Conservation (phyloP, 2,888 invertebrate species). For the Crematogaster levior region DNA sequence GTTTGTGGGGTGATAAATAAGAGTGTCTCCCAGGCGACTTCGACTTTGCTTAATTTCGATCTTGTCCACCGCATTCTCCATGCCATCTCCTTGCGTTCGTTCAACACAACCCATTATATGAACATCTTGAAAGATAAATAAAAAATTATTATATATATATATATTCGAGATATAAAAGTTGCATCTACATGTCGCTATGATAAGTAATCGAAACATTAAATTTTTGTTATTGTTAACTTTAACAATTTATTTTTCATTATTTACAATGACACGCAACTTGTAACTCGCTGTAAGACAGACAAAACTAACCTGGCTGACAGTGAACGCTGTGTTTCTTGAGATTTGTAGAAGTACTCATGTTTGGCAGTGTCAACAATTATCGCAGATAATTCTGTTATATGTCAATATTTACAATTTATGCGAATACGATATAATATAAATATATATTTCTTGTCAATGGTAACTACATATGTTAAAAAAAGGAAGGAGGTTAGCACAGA, state of each 20-base stretch:
- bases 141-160: no score
- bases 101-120: slow-evolving; percentile 76
- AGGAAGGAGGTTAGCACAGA: neutral
- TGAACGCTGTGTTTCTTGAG: slow-evolving; percentile 22
- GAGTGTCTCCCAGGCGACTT: slow-evolving; percentile 81
- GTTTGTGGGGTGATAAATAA: slow-evolving; percentile 85
- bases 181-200: neutral
- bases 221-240: neutral
- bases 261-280: neutral
- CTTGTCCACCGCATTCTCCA: slow-evolving; percentile 87
- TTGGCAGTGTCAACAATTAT: slow-evolving; percentile 30
- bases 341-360: slow-evolving; percentile 24
- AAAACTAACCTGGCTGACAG: slow-evolving; percentile 43
- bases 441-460: neutral
- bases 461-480: neutral
- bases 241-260: neutral
- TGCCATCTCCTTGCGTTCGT: slow-evolving; percentile 92
- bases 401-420: slow-evolving; percentile 2
- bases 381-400: neutral
- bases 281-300: neutral
- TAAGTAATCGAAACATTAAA: neutral
- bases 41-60: slow-evolving; percentile 76
- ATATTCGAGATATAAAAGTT: neutral
- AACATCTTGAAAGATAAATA: slow-evolving; percentile 70
- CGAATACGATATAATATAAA: neutral